phyloP scores from a whole-genome alignment of 1,140 invertebrate genomes.

The Sarcophaga peregrina region DNA sequence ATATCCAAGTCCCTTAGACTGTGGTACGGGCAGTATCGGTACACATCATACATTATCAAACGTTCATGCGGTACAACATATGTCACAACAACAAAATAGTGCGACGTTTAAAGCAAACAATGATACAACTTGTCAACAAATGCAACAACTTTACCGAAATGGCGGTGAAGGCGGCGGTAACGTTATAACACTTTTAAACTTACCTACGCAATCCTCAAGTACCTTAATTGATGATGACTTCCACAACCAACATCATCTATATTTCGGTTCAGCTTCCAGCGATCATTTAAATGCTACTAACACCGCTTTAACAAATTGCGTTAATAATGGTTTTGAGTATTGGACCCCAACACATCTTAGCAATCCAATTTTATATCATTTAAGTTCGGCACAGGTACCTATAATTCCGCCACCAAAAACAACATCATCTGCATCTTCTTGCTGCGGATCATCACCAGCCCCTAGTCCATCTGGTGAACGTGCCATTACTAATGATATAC shows the following conservation, averaged over 20 bases:
- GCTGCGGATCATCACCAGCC: conserved; percentile 15
- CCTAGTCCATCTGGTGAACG: conserved; percentile 21
- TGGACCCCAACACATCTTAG: conserved; percentile 40
- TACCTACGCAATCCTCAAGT: background rate
- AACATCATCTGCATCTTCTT: background rate
- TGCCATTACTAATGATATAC: background rate
- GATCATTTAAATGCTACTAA: conserved; percentile 39
- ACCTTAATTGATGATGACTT: conserved; percentile 35
- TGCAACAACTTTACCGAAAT: conserved; percentile 36
- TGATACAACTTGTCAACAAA: conserved; percentile 18
- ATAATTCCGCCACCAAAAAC: background rate
- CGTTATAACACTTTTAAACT: conserved; percentile 43
- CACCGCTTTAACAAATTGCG: conserved; percentile 5
- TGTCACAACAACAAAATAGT: conserved; percentile 17
- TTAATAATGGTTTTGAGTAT: conserved; percentile 13
- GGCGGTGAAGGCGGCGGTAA: background rate
- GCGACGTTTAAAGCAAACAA: background rate
- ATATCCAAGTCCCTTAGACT: background rate
- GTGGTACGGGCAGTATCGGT: too few relatives aligned
- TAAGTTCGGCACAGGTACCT: background rate
- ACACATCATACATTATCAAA: background rate
- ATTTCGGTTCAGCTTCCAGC: background rate
- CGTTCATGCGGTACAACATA: background rate
- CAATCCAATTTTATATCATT: conserved; percentile 35
- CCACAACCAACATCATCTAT: conserved; percentile 43